Conservation (phyloP, 1,140 invertebrate genomes). For the Leguminivora glycinivorella region DNA sequence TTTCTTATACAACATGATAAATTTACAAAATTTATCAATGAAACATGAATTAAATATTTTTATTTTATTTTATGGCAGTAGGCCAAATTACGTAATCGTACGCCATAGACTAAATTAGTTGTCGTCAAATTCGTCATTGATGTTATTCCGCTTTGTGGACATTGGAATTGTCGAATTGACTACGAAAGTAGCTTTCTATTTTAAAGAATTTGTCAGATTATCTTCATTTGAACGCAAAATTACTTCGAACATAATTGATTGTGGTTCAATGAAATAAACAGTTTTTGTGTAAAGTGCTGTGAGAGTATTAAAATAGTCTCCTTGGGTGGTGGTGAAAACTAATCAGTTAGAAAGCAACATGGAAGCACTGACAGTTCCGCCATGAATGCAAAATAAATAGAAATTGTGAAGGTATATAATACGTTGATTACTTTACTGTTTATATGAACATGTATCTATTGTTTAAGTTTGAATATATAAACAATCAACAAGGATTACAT, state of each 20-base stretch:
- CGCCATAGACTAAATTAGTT: conserved; percentile 22
- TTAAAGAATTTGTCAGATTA: not conserved
- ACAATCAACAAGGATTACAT: conserved; percentile 35
- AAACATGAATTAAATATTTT: not conserved
- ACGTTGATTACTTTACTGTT: conserved; percentile 44
- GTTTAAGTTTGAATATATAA: conserved; percentile 34
- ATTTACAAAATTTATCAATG: not conserved
- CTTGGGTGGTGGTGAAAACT: conserved; percentile 32
- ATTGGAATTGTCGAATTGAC: conserved; percentile 25
- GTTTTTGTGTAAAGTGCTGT: conserved; percentile 2
- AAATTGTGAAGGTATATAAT: conserved; percentile 66
- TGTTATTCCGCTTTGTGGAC: conserved; percentile 30
- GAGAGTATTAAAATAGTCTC: conserved; percentile 26
- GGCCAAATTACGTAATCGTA: conserved; percentile 19
- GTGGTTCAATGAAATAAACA: not conserved
- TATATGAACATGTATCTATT: conserved; percentile 33
- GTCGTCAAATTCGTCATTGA: conserved; percentile 23
- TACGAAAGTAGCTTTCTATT: conserved; percentile 28
- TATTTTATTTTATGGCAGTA: not conserved
- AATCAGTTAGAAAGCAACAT: conserved; percentile 77
- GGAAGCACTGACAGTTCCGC: conserved; percentile 79
- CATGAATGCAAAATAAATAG: conserved; percentile 80
- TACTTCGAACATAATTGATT: not conserved
- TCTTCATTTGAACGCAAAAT: not conserved
- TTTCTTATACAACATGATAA: no score